Conservation (phyloP, 2,797 vertebrate species). For the Chanos chanos region DNA sequence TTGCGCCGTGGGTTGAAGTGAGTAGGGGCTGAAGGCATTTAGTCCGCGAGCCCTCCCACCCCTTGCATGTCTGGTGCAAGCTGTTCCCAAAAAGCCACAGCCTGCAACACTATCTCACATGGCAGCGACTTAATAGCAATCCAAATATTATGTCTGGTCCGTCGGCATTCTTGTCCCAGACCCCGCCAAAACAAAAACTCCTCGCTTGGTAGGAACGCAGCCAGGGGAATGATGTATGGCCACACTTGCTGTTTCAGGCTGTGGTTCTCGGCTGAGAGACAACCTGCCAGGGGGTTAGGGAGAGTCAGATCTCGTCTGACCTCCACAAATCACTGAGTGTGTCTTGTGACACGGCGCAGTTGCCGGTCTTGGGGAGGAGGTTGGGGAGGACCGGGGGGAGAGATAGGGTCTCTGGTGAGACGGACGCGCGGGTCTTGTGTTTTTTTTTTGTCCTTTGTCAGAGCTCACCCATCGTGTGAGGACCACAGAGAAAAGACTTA, state of each 20-base stretch:
- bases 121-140: conserved; percentile 67
- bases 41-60: conserved; percentile 6
- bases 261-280: conserved; percentile 13
- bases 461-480: conserved; percentile 16
- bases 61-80: conserved; percentile 38
- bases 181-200: conserved; percentile 78
- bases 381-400: not conserved
- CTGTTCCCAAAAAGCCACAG: conserved; percentile 56
- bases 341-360: not conserved
- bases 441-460: too few species aligned
- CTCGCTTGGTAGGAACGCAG: conserved; percentile 64
- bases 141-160: conserved; percentile 84
- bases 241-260: conserved; percentile 31
- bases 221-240: conserved; percentile 35
- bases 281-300: conserved; percentile 15
- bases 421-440: too few species aligned
- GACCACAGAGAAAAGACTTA: conserved; percentile 26
- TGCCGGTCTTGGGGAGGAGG: not conserved
- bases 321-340: conserved; percentile 18
- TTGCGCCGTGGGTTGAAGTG: not conserved
- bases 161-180: conserved; percentile 70
- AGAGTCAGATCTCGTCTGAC: conserved; percentile 26
- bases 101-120: conserved; percentile 48
- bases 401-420: too few species aligned
- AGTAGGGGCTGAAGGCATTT: too few species aligned